These are phyloP conservation scores for Branchinecta sandiegonensis DNA, from an alignment of 2,888 invertebrate genomes.

Conservation along the genomic window DNA sequence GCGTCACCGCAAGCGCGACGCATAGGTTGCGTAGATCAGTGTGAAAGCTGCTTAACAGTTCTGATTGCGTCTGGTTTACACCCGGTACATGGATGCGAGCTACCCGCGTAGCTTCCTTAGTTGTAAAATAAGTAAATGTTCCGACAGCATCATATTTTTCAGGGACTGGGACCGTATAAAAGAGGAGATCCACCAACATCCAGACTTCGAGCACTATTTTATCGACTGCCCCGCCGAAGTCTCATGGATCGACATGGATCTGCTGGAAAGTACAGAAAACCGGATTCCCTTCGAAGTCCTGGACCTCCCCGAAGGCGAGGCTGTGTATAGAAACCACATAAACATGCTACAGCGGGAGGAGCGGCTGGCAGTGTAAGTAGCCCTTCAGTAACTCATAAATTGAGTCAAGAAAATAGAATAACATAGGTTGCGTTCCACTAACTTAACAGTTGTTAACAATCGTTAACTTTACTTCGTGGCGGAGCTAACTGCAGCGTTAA, in stretches of 20 bases:
- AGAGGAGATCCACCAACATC: slow-evolving; percentile 69
- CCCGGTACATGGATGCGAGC: too few species aligned
- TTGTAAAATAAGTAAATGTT: background rate
- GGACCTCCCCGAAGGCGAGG: slow-evolving; percentile 78
- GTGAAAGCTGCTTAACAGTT: too few species aligned
- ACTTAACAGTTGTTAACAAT: too few species aligned
- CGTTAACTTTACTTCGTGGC: too few species aligned
- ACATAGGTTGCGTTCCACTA: too few species aligned
- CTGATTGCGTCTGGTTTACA: too few species aligned
- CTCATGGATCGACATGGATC: slow-evolving; percentile 50
- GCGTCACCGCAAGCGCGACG: too few species aligned
- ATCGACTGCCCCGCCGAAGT: slow-evolving; percentile 57
- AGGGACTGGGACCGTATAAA: slow-evolving; percentile 81
- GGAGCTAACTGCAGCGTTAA: too few species aligned
- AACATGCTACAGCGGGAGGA: slow-evolving; percentile 83
- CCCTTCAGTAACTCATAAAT: background rate
- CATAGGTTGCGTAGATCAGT: too few species aligned
- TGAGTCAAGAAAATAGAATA: too few species aligned
- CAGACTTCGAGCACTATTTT: slow-evolving; percentile 87
- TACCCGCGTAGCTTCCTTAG: background rate
- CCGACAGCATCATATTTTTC: slow-evolving; percentile 30
- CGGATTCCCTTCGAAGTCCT: slow-evolving; percentile 85
- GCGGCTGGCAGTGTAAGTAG: slow-evolving; percentile 71
- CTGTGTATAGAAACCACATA: slow-evolving; percentile 76
- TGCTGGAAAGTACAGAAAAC: slow-evolving; percentile 41